phyloP scores from a whole-genome alignment of 2,797 vertebrate genomes.

The Rhinella marina region DNA sequence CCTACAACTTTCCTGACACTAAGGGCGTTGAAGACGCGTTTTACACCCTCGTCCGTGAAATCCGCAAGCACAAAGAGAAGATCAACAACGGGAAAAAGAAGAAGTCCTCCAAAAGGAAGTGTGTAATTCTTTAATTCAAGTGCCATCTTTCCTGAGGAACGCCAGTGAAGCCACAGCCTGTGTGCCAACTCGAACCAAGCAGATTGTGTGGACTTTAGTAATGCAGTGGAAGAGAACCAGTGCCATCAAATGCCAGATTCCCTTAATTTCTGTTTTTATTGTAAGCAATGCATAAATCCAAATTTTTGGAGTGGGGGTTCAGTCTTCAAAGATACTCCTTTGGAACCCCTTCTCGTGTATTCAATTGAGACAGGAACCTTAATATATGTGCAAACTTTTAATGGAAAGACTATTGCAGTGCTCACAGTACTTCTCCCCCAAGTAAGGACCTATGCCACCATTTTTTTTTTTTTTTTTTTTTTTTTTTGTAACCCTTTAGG shows the following conservation, averaged over 20 bases:
- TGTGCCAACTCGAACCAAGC: slow-evolving; percentile 33
- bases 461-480: neutral
- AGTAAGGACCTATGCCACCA: neutral
- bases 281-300: slow-evolving; percentile 13
- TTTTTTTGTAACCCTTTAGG: neutral
- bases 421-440: neutral
- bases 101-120: slow-evolving; percentile 73
- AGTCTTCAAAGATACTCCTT: slow-evolving; percentile 1
- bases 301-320: neutral
- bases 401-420: slow-evolving; percentile 26
- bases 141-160: slow-evolving; percentile 38
- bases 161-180: slow-evolving; percentile 14
- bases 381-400: slow-evolving; percentile 14
- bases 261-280: slow-evolving; percentile 46
- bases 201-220: slow-evolving; percentile 48
- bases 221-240: slow-evolving; percentile 37
- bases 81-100: slow-evolving; percentile 88
- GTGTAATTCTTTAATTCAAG: slow-evolving; percentile 66
- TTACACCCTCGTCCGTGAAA: slow-evolving; percentile 86
- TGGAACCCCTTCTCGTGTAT: neutral
- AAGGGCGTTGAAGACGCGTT: slow-evolving; percentile 89
- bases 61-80: slow-evolving; percentile 87
- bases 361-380: neutral
- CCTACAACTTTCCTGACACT: neutral
- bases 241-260: slow-evolving; percentile 42